Evolutionary conservation across 2,888 invertebrate species (phyloP), one percentile per base, ranked within the genome.

Genomic region (Meliscaeva auricollis): DNA sequence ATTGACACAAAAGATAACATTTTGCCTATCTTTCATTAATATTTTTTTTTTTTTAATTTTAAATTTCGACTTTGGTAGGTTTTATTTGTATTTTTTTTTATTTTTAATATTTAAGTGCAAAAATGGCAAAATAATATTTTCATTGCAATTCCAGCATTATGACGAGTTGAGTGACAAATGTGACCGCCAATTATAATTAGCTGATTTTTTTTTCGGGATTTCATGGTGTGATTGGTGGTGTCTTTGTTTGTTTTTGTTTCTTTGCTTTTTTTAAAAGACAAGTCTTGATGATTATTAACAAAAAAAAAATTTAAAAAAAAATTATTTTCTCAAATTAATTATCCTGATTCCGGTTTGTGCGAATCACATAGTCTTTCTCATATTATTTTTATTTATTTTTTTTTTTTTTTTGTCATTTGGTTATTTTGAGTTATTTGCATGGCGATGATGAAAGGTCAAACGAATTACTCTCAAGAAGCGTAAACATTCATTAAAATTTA

Each of bases 401-500:
- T 17, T 56, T 44, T 44, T 44, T 44, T 44, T 62, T 62, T 62
- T 62, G 62, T 46, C 62, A 26, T 62, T 38, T 9, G 48, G 48
- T 20, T 48, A 48, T 48, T 52, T 52, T 62, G 17, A 44, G 62
- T 62, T 62, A 62, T 62, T 62, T 62, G 62, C 41, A 17, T 62
- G 62, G 6, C 35, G 35, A 56, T 62, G 62, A 41, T 44, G 41
- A 62, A 62, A 62, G 62, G 62, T 62, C 62, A 62, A 62, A 62
- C 44, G 62, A 44, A 62, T 62, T 62, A 62, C 62, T 62, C 30
- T 62, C 17, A n/a, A 44, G 26, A 44, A 62, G 30, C 22, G 64
- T 73, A 79, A 79, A 79, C 66, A 79, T 66, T 79, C 50, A 79
- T 79, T 79, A 68, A 79, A 79, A 79, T 79, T 79, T 68, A 79